Evolutionary conservation across 2,797 vertebrate species (phyloP).

Genomic region (Euphonia xanthogaster): DNA sequence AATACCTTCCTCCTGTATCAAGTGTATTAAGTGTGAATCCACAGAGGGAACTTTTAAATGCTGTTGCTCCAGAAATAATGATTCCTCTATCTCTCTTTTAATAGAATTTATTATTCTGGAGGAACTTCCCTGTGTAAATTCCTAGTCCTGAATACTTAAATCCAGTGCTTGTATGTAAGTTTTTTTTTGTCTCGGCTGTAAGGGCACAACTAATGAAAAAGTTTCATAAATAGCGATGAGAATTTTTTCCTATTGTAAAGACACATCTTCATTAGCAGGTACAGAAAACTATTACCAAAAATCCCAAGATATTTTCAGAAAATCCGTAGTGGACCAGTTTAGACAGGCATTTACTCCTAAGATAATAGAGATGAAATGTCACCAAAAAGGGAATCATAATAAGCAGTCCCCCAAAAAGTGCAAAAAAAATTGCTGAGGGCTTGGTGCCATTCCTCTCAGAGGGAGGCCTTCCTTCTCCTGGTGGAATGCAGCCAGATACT

Average conservation of each 20-base stretch:
- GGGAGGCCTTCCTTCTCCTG: conserved; percentile 35
- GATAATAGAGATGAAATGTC: not conserved
- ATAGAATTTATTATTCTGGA: not conserved
- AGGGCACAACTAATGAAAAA: not conserved
- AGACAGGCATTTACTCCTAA: not conserved
- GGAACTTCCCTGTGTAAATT: not conserved
- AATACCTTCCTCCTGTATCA: not conserved
- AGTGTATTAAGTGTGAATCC: conserved; percentile 8
- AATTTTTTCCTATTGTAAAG: not conserved
- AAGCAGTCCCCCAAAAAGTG: not conserved
- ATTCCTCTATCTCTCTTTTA: not conserved
- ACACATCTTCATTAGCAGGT: not conserved
- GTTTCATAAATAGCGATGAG: not conserved
- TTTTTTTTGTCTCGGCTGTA: not conserved
- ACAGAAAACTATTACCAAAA: not conserved
- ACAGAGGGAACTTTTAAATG: not conserved
- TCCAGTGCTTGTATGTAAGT: not conserved
- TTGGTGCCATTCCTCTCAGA: conserved; percentile 38
- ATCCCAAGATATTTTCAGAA: not conserved
- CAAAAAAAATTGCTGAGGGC: not conserved
- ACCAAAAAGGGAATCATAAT: not conserved
- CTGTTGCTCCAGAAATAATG: conserved; percentile 1
- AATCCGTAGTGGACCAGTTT: not conserved
- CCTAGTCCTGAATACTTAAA: not conserved
- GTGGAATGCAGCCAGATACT: conserved; percentile 48